Percentiles rank a stretch among this genome's conserved stretches.
Evolutionary conservation across 2,888 invertebrate genomes (phyloP).

Genomic region (Hermaeophaga mercurialis): DNA sequence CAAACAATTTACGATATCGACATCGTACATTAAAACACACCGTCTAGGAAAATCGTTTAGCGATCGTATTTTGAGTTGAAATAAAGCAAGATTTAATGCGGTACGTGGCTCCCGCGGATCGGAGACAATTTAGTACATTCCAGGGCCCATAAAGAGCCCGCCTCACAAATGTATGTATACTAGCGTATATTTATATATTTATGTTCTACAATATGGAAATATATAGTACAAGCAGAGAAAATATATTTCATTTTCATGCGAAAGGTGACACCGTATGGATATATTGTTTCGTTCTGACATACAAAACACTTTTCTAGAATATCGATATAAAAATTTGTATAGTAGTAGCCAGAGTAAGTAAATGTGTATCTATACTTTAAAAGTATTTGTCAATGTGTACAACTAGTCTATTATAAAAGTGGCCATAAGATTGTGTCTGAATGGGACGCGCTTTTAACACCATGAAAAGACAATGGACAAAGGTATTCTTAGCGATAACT

Average conservation of each 20-base stretch:
- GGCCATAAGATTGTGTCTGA: too few relatives aligned
- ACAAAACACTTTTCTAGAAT: too few relatives aligned
- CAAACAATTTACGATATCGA: neutral
- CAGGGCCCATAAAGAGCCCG: conserved; percentile 53
- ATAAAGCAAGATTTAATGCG: conserved; percentile 50
- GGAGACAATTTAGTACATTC: conserved; percentile 54
- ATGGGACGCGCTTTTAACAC: too few relatives aligned
- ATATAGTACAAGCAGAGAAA: conserved; percentile 51
- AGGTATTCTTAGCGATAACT: too few relatives aligned
- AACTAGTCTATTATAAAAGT: too few relatives aligned
- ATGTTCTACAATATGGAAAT: conserved; percentile 56
- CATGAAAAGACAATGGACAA: too few relatives aligned
- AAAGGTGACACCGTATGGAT: neutral
- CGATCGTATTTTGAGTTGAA: conserved; percentile 50
- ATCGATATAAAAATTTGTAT: too few relatives aligned
- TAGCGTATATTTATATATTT: conserved; percentile 56
- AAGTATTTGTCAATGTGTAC: too few relatives aligned
- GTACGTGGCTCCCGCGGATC: conserved; percentile 35
- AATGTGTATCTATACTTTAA: too few relatives aligned
- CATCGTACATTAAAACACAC: neutral
- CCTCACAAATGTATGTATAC: conserved; percentile 54
- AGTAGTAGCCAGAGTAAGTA: too few relatives aligned
- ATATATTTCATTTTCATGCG: conserved; percentile 43
- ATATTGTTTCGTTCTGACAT: neutral
- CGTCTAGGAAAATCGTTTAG: conserved; percentile 33